Evolutionary conservation across 2,113 vertebrate species (phyloP).

Genomic region (Henicopernis longicauda): DNA sequence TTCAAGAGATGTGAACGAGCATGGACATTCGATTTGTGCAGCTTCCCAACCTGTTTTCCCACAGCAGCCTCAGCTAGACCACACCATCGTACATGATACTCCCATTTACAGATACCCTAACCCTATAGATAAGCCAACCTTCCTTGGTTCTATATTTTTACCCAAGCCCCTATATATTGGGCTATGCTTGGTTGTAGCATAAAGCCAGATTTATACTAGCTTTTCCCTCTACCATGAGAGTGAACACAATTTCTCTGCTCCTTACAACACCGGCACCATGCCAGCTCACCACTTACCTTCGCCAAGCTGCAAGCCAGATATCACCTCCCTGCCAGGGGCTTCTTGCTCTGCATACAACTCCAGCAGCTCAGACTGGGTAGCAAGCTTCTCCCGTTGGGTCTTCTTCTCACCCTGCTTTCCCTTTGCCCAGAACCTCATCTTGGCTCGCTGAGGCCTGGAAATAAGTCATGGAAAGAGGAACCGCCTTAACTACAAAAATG

Average conservation of each 20-base stretch:
- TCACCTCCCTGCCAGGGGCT: conserved; percentile 27
- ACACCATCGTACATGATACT: accelerated
- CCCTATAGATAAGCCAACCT: not conserved
- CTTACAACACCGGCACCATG: accelerated
- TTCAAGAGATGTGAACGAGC: not conserved
- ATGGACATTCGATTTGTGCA: accelerated
- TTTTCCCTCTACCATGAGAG: not conserved
- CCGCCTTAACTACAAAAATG: not conserved
- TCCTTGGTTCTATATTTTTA: not conserved
- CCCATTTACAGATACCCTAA: not conserved
- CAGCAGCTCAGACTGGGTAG: conserved; percentile 77
- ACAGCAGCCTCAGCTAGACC: not conserved
- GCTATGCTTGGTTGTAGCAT: accelerated
- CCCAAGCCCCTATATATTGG: too few relatives aligned
- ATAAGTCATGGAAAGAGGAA: not conserved
- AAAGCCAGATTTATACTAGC: not conserved
- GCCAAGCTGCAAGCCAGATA: conserved; percentile 72
- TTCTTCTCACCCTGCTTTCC: conserved; percentile 89
- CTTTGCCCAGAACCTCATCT: conserved; percentile 95
- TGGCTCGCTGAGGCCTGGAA: conserved; percentile 83
- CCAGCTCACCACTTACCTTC: conserved; percentile 73
- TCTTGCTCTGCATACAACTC: conserved; percentile 70
- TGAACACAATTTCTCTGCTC: not conserved
- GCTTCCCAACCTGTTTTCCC: not conserved
- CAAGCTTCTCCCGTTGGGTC: conserved; percentile 76